Percentiles rank a stretch among this genome's conserved stretches.
phyloP scores from a whole-genome alignment of 2,113 vertebrate species.

The Neogobius melanostomus region DNA sequence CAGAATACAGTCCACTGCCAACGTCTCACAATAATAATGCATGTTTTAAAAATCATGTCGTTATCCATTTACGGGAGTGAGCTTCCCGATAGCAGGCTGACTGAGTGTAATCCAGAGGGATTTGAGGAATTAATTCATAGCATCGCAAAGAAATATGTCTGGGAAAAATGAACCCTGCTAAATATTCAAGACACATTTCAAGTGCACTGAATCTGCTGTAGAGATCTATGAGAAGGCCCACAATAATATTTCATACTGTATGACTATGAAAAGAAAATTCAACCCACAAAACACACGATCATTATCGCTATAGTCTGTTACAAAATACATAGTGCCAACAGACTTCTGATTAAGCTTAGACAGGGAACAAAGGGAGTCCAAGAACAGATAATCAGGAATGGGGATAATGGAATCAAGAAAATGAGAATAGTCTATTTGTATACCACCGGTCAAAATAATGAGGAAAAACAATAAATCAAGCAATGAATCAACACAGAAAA shows the following conservation, averaged over 20 bases:
- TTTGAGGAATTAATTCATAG: constrained; percentile 26
- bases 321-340: background rate
- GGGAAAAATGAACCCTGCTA: constrained; percentile 4
- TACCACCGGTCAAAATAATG: too few relatives aligned
- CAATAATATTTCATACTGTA: constrained; percentile 5
- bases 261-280: background rate
- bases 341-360: background rate
- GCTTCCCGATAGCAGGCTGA: constrained; percentile 4
- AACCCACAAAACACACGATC: background rate
- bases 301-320: background rate
- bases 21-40: background rate
- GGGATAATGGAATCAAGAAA: too few relatives aligned
- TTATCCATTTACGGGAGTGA: background rate
- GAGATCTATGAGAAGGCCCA: background rate
- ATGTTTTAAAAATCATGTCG: constrained; percentile 1
- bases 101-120: constrained; percentile 15
- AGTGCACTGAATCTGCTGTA: background rate
- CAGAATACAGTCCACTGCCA: background rate
- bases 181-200: background rate
- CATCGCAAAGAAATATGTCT: constrained; percentile 15
- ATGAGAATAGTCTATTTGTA: too few relatives aligned
- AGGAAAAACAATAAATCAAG: too few relatives aligned
- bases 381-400: too few relatives aligned
- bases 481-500: too few relatives aligned
- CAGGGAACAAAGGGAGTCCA: too few relatives aligned